Conservation (phyloP, 2,797 vertebrate genomes). For the Crenuchus spilurus region DNA sequence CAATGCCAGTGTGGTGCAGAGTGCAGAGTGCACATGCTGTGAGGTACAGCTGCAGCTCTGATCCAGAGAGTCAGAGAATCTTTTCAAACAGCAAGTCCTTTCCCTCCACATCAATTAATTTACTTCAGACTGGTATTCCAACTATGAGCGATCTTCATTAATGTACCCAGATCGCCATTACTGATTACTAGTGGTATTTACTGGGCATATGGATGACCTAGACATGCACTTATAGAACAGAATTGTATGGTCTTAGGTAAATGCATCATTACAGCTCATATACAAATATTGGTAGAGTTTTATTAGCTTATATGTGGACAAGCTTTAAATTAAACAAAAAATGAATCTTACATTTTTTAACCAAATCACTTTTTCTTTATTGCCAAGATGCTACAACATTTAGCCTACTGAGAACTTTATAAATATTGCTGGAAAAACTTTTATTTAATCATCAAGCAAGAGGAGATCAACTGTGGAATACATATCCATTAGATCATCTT, state of each 20-base stretch:
- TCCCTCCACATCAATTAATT: conserved; percentile 17
- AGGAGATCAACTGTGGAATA: neutral
- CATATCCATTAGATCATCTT: neutral
- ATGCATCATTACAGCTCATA: neutral
- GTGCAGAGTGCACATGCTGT: neutral
- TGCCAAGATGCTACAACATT: too few species aligned
- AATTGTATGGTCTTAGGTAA: conserved; percentile 6
- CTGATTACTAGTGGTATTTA: conserved; percentile 4
- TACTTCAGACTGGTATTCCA: neutral
- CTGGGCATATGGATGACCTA: conserved; percentile 52
- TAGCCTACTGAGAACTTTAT: too few species aligned
- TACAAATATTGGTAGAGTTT: too few species aligned
- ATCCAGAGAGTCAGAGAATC: neutral
- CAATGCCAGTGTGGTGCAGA: conserved; percentile 8
- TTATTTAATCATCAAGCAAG: neutral
- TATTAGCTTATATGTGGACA: neutral
- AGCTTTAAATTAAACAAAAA: neutral
- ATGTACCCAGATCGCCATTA: conserved; percentile 6
- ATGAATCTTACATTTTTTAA: neutral
- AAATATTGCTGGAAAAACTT: neutral
- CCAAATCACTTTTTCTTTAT: neutral
- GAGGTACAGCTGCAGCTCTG: neutral
- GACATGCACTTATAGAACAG: conserved; percentile 29
- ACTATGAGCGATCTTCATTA: neutral
- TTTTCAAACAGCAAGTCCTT: neutral